Evolutionary conservation across 1,140 invertebrate genomes (phyloP), one percentile per base, ranked within the genome.

Genomic region (Lasaia peninsularis): DNA sequence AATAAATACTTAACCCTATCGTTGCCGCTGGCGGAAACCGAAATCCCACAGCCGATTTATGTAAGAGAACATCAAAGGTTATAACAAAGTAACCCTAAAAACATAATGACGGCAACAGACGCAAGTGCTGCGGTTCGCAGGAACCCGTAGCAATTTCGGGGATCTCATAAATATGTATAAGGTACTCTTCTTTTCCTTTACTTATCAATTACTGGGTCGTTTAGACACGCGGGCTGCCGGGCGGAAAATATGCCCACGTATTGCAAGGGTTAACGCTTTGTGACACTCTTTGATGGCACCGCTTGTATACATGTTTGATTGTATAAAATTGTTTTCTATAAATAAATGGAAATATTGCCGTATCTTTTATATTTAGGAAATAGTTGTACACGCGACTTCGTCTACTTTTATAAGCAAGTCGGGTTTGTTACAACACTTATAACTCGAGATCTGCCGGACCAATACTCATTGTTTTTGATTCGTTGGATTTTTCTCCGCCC

Each of bases 201-300:
- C 84, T 87, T 87, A 85, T 82, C 84, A 87, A 87, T 87, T 87
- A 87, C 75, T 70, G 77, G 84, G 73, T 76, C 78, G 74, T 82
- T 84, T 78, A 74, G 73, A 75, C 78, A 69, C 66, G 67, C 35
- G 69, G 65, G 71, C 71, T 63, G 60, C 69, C 64, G 64, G 66
- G 62, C 61, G 74, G 69, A 71, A 79, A 40, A 78, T 79, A 72
- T 76, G 68, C 73, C 61, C 32, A 44, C 50, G 70, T 60, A 63
- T 56, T 61, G 75, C 62, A 86, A 82, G 80, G 80, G 80, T 82
- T 84, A 84, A 75, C 59, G 28, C 58, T 59, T 67, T 58, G 40
- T 33, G 12, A 12, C 24, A 11, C 32, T 44, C 40, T 14, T 44
- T 56, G 20, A 40, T 56, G 40, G 16, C 16, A 48, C 31, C 48